Evolutionary conservation across 2,888 invertebrate species (phyloP).

Genomic region (Rhamnusium bicolor): DNA sequence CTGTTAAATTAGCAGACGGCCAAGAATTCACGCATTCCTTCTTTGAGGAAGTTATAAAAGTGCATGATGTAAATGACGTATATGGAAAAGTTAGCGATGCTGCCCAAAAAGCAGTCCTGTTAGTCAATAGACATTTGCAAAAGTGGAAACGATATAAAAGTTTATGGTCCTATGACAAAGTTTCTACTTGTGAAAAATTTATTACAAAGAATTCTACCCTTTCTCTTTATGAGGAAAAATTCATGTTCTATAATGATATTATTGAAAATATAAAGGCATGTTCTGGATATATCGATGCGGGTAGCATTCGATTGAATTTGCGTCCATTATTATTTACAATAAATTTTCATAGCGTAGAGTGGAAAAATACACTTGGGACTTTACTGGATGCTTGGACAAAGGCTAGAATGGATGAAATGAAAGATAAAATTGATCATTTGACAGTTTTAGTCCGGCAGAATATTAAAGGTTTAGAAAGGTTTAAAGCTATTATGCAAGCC

Average conservation of each 20-base stretch:
- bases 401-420: constrained; percentile 79
- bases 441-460: constrained; percentile 81
- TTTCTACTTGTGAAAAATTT: constrained; percentile 84
- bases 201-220: constrained; percentile 78
- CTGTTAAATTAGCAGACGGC: constrained; percentile 75
- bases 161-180: constrained; percentile 85
- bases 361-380: constrained; percentile 83
- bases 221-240: constrained; percentile 85
- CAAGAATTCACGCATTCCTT: constrained; percentile 80
- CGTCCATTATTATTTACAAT: constrained; percentile 80
- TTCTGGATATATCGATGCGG: constrained; percentile 77
- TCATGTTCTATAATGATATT: constrained; percentile 86
- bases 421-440: constrained; percentile 77
- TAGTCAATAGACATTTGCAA: constrained; percentile 75
- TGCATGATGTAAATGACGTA: constrained; percentile 80
- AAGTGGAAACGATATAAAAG: constrained; percentile 84
- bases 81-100: constrained; percentile 79
- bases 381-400: constrained; percentile 80
- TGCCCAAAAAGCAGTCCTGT: constrained; percentile 78
- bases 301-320: constrained; percentile 83
- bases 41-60: constrained; percentile 84
- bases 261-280: constrained; percentile 73
- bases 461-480: constrained; percentile 85
- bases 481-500: constrained; percentile 89
- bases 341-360: constrained; percentile 83